phyloP scores from a whole-genome alignment of 2,888 invertebrate species.

The Clusia tigrina region DNA sequence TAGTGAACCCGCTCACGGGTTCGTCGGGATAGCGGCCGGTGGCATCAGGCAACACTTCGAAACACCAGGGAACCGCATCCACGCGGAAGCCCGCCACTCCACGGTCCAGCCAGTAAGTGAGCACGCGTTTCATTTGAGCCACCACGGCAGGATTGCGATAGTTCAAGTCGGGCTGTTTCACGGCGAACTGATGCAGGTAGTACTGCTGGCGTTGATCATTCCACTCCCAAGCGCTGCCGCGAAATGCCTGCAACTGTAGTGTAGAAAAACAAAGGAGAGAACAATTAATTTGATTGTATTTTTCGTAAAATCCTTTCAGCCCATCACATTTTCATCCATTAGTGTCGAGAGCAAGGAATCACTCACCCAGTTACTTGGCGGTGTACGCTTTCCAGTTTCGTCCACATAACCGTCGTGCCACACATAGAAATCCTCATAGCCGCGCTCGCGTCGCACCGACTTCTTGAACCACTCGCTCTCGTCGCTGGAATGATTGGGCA shows the following conservation, averaged over 20 bases:
- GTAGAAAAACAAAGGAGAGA: too few relatives aligned
- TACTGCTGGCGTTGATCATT: constrained; percentile 72
- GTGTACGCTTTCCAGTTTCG: constrained; percentile 40
- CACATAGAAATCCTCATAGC: constrained; percentile 78
- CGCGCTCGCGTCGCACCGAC: constrained; percentile 71
- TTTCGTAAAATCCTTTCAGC: too few relatives aligned
- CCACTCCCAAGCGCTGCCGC: constrained; percentile 79
- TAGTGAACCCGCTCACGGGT: constrained; percentile 64
- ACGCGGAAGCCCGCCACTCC: constrained; percentile 89
- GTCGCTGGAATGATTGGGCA: constrained; percentile 80
- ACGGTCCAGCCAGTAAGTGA: constrained; percentile 82
- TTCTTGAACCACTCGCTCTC: constrained; percentile 85
- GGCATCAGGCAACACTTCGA: constrained; percentile 66
- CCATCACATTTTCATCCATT: too few relatives aligned
- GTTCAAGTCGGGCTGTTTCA: constrained; percentile 80
- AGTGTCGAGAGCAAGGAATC: constrained; percentile 12
- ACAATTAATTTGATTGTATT: background rate
- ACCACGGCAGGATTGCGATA: constrained; percentile 73
- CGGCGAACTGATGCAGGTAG: constrained; percentile 78
- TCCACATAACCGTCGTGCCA: constrained; percentile 72
- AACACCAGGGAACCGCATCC: constrained; percentile 71
- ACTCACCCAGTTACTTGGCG: constrained; percentile 57
- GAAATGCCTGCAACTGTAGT: constrained; percentile 69
- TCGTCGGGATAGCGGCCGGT: constrained; percentile 69
- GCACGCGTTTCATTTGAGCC: constrained; percentile 68